Evolutionary conservation across 2,888 invertebrate species (phyloP).

Genomic region (Rosalia funebris): DNA sequence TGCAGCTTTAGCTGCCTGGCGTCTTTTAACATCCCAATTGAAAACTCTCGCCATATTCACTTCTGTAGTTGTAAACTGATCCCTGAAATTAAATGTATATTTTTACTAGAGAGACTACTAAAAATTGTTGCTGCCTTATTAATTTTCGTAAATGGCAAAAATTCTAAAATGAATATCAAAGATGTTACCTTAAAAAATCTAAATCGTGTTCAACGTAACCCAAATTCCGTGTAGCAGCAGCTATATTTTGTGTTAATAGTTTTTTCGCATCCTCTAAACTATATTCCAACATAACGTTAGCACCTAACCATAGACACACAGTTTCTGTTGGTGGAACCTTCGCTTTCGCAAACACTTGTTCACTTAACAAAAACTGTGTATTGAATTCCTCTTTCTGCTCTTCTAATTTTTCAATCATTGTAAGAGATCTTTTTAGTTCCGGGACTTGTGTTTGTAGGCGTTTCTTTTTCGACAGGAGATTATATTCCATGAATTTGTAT

Average conservation of each 20-base stretch:
- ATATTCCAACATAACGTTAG: constrained; percentile 98
- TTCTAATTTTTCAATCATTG: constrained; percentile 90
- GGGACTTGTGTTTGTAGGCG: constrained; percentile 92
- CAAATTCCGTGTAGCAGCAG: constrained; percentile 84
- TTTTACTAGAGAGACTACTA: not conserved
- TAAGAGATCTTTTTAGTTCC: constrained; percentile 90
- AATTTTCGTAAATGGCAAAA: not conserved
- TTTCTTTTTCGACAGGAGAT: constrained; percentile 85
- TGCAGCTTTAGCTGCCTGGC: constrained; percentile 60
- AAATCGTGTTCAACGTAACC: constrained; percentile 90
- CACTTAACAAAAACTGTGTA: constrained; percentile 91
- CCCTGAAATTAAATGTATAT: constrained; percentile 68
- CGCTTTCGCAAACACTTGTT: constrained; percentile 84
- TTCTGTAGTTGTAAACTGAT: constrained; percentile 98
- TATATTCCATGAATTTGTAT: constrained; percentile 97
- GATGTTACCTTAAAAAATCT: constrained; percentile 82
- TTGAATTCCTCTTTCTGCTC: constrained; percentile 82
- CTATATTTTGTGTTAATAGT: constrained; percentile 83
- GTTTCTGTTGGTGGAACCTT: constrained; percentile 88
- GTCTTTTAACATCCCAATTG: constrained; percentile 96
- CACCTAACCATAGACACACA: constrained; percentile 85
- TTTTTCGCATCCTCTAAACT: constrained; percentile 89
- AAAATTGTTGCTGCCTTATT: too few relatives aligned
- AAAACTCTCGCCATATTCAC: constrained; percentile 99
- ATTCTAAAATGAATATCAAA: constrained; percentile 14